phyloP scores from a whole-genome alignment of 2,888 invertebrate genomes.

The Apoda limacodes region DNA sequence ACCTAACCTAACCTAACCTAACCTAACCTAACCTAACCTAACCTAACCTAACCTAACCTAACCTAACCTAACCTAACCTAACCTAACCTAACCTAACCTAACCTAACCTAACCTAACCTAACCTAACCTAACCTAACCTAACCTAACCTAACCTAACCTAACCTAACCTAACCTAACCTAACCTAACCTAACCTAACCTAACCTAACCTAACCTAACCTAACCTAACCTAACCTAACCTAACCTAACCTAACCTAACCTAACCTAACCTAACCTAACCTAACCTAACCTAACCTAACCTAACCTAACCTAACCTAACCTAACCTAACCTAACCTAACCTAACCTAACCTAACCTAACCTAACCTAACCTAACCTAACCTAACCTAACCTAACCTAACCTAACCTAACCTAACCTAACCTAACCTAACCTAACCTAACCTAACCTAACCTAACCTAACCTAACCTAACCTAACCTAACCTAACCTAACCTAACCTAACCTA shows the following conservation, averaged over 20 bases:
- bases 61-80: slow-evolving; percentile 13
- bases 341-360: slow-evolving; percentile 18
- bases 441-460: too few relatives aligned
- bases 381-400: slow-evolving; percentile 21
- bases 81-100: slow-evolving; percentile 16
- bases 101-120: slow-evolving; percentile 16
- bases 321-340: slow-evolving; percentile 20
- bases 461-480: too few relatives aligned
- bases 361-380: slow-evolving; percentile 23
- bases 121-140: slow-evolving; percentile 16
- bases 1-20: slow-evolving; percentile 20
- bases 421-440: too few relatives aligned
- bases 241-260: slow-evolving; percentile 18
- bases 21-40: slow-evolving; percentile 19
- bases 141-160: slow-evolving; percentile 16
- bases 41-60: slow-evolving; percentile 14
- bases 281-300: slow-evolving; percentile 23
- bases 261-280: slow-evolving; percentile 23
- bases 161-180: slow-evolving; percentile 18
- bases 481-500: slow-evolving; percentile 11
- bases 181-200: slow-evolving; percentile 19
- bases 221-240: slow-evolving; percentile 22
- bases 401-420: slow-evolving; percentile 21
- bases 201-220: slow-evolving; percentile 21
- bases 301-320: slow-evolving; percentile 23